phyloP scores from a whole-genome alignment of 92 coral and sea anemone species.

The Diadumene lineata region DNA sequence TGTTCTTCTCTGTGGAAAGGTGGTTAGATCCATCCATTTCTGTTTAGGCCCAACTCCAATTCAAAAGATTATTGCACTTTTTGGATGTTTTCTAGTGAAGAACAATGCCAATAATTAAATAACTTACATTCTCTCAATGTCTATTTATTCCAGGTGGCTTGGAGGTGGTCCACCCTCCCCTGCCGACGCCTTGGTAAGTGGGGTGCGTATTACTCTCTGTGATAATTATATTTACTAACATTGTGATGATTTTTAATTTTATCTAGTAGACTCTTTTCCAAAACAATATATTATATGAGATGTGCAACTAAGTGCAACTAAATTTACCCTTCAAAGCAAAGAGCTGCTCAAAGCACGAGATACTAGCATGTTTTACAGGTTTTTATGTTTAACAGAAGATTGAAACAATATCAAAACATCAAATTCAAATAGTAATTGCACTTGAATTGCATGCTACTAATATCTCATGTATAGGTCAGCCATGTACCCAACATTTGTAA shows the following conservation, averaged over 20 bases:
- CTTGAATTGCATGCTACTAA: too few species aligned
- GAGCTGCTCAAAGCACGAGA: not conserved
- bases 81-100: too few species aligned
- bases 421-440: not conserved
- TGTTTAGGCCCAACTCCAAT: too few species aligned
- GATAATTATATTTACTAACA: slow-evolving; percentile 16
- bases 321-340: not conserved
- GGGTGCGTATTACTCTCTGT: slow-evolving; percentile 19
- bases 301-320: not conserved
- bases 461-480: too few species aligned
- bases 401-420: not conserved
- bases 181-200: slow-evolving; percentile 25
- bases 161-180: not conserved
- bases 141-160: slow-evolving; percentile 7
- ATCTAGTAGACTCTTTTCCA: slow-evolving; percentile 9
- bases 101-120: not conserved
- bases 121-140: not conserved
- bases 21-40: too few species aligned
- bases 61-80: too few species aligned
- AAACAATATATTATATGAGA: not conserved
- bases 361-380: slow-evolving; percentile 7
- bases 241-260: slow-evolving; percentile 13
- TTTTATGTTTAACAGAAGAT: not conserved
- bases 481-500: too few species aligned
- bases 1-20: too few species aligned